Base-by-base conservation (phyloP, 2,888 invertebrate species). In the Scotopteryx bipunctaria region DNA sequence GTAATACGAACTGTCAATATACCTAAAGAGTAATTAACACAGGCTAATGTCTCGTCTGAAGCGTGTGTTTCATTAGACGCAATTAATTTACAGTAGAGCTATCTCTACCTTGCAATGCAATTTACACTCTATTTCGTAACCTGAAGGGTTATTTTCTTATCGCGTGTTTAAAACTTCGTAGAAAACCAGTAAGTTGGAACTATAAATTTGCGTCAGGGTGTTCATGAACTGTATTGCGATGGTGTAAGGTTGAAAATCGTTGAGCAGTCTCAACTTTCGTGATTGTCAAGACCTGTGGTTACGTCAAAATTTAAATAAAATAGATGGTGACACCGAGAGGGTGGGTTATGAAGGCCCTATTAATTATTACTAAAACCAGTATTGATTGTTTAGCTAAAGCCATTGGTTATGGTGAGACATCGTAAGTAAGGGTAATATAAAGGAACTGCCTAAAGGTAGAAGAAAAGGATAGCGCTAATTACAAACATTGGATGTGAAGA, bases 51-150 rank as follows among this genome's bases (percentile, higher is more conserved):
- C 72, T 51, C 53, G 55, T 60, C 59, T 48, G 19, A 53, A 65
- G 66, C 73, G 70, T 64, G 67, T 77, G 76, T 78, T 78, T 80
- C 79, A 81, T 84, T 81, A 82, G 75, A 76, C 64, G 69, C 76
- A 76, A 82, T 83, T 81, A 81, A 78, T 80, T 81, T 77, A 74
- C 67, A 68, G 71, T 61, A 29, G 38, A 55, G 53, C 9, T 51
- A 41, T 46, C 46, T 14, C 9, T 2, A 6, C 1, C 3, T 8
- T 45, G 0, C 25, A 27, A 16, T 14, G 14, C 4, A 35, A 14
- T 35, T 13, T 27, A 13, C 5, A 6, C 16, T 5, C 23, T 49
- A 42, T 19, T n/a, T 16, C 15, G n/a, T 5, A 2, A 1, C 0
- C 1, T 5, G 4, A 37, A 23, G 23, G 49, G 36, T 42, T 15